phyloP scores from a whole-genome alignment of 2,113 vertebrate species.

The Rhinoderma darwinii region DNA sequence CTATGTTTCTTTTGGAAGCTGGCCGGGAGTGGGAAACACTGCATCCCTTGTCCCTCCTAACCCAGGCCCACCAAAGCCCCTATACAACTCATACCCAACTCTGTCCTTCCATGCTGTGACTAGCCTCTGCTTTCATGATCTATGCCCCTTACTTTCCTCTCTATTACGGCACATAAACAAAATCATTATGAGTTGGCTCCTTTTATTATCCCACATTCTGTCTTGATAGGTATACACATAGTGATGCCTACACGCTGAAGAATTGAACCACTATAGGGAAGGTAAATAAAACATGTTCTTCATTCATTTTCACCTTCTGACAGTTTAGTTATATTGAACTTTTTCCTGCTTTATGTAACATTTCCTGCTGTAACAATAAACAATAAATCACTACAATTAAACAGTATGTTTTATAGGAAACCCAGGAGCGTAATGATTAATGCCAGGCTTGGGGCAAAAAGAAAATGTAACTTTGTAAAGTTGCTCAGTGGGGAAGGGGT shows the following conservation, averaged over 20 bases:
- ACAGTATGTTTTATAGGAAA: neutral
- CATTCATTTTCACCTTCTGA: constrained; percentile 7
- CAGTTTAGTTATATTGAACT: neutral
- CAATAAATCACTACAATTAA: neutral
- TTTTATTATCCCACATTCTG: neutral
- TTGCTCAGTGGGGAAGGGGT: constrained; percentile 2
- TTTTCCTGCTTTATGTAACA: constrained; percentile 11
- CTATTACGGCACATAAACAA: constrained; percentile 44
- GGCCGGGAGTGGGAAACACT: constrained; percentile 54
- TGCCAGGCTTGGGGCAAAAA: neutral
- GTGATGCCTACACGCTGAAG: neutral
- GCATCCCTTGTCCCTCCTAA: constrained; percentile 51
- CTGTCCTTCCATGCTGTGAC: constrained; percentile 39
- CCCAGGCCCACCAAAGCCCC: constrained; percentile 34
- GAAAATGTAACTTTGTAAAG: neutral
- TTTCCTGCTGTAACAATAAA: constrained; percentile 28
- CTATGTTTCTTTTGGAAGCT: constrained; percentile 57
- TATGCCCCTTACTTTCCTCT: neutral
- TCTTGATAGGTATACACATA: constrained; percentile 7
- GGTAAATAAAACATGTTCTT: neutral
- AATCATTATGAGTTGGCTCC: constrained; percentile 37
- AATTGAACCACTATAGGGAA: neutral
- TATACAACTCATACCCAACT: constrained; percentile 38
- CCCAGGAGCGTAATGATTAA: neutral
- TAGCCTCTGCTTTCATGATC: constrained; percentile 42